Conservation (phyloP, 2,888 invertebrate genomes). For the Hemaris fuciformis region DNA sequence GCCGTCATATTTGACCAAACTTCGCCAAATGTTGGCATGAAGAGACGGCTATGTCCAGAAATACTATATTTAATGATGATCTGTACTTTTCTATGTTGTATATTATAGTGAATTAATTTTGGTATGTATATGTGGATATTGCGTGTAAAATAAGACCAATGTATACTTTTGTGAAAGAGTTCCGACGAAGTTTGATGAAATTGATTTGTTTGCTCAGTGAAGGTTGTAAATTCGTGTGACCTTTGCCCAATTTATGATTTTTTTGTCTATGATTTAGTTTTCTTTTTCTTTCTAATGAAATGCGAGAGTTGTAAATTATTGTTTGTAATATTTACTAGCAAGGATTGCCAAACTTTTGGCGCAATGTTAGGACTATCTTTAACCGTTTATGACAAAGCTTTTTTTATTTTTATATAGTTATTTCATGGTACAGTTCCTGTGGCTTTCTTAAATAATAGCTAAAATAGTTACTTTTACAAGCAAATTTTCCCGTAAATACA, state of each 20-base stretch:
- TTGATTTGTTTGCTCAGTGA: conserved; percentile 69
- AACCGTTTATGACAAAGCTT: too few relatives aligned
- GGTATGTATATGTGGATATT: neutral
- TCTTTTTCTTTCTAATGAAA: neutral
- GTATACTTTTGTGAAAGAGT: neutral
- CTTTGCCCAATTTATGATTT: conserved; percentile 6
- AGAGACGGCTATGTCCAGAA: neutral
- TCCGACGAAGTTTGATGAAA: conserved; percentile 35
- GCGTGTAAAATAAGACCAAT: neutral
- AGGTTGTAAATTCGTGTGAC: conserved; percentile 57
- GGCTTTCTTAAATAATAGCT: too few relatives aligned
- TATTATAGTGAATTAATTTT: neutral
- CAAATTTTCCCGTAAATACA: too few relatives aligned
- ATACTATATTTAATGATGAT: neutral
- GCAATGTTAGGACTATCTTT: too few relatives aligned
- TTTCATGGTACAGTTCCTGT: too few relatives aligned
- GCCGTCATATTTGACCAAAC: neutral
- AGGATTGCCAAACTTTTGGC: neutral
- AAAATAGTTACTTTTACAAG: too few relatives aligned
- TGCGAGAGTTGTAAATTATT: neutral
- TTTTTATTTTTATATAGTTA: too few relatives aligned
- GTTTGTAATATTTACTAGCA: neutral
- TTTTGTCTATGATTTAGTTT: neutral
- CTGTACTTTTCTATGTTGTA: neutral
- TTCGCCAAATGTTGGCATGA: neutral